Evolutionary conservation across 2,113 vertebrate species (phyloP), one percentile per base, ranked within the genome.

Genomic region (Gobius niger): DNA sequence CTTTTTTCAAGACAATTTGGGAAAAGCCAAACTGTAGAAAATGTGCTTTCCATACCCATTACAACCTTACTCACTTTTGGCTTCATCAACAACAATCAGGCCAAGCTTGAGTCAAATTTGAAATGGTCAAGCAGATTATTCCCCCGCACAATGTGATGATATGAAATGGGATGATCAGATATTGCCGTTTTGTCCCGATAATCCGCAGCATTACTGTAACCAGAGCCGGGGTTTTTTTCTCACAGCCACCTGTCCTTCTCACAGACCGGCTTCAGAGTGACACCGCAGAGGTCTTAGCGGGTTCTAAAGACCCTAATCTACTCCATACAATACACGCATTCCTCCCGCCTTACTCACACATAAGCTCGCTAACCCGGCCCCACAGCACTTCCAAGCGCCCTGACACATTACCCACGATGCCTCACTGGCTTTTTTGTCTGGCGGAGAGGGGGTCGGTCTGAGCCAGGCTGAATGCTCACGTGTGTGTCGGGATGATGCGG

Each of bases 261-360:
- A 50, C 52, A 65, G 52, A 70, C 66, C 67, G 59, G 47, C 46
- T 12, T 47, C 50, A 76, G 41, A 82, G 68, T 81, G 68, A 73
- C 70, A 83, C 76, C 83, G 70, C 83, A 83, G 77, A 78, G 84
- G 80, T 78, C 77, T 85, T 82, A 80, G 74, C 67, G 59, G 69
- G 59, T 4, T 47, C 70, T 84, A 88, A 89, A 90, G 70, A 76
- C 73, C 40, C 65, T 89, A 89, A 90, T 89, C 88, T 89, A 65
- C 67, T 75, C 77, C 73, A 86, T 84, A 84, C 83, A 84, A 90
- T 83, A 84, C 85, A 86, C 65, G 82, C 82, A 90, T 86, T 89
- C 87, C 82, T 83, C 67, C 13, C 46, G 78, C 65, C 71, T 84
- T 69, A 84, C 77, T 88, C 88, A 82, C 85, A 84, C 66, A 70